Evolutionary conservation across 30 jellyfish, hydroid and myxozoan species (phyloP), one percentile per base, ranked within the genome.

Genomic region (Clytia hemisphaerica): DNA sequence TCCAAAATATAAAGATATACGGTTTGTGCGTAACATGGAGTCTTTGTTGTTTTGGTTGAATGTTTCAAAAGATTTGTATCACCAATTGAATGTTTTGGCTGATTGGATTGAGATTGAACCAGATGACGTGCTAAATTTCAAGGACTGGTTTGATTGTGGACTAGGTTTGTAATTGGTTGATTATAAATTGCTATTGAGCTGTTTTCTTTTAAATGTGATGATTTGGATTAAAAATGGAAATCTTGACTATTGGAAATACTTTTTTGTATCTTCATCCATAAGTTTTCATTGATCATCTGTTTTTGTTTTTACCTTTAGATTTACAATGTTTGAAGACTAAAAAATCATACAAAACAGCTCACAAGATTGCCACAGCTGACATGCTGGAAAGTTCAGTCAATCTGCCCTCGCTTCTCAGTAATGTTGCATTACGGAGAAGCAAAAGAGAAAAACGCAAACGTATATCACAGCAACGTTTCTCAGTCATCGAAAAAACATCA

Each of bases 111-210:
- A 71, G 48, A 70, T 84, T 37, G 80, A 84, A 30, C 69, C 53
- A 19, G 84, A 67, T 6, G 93, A 84, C 35, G 54, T 33, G 30
- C 15, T 78, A 22, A 78, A 72, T 12, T 84, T 92, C 93, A 73
- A 69, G 26, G 95, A 84, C 57, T 84, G 95, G 95, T 61, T 72
- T 62, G 92, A 68, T 31, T 87, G 69, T 61, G 95, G 95, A 4
- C 81, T 84, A 31, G 93, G 93, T 76, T 15, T 2, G 79, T n/a
- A 0, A 4, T 63, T 68, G 21, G 30, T 68, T 45, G 16, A 37
- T 6, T n/a, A 24, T 15, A n/a, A 53, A 53, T 14, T 53, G 67
- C 0, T 18, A 14, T 24, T 53, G 33, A 14, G 29, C 67, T n/a
- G 22, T 24, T n/a, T 53, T n/a, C 15, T 24, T 53, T 0, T 12